A percentile compares a stretch with the other conserved stretches of the same genome.
Conservation (phyloP, 2,888 invertebrate genomes). For the Norana najaformis region DNA sequence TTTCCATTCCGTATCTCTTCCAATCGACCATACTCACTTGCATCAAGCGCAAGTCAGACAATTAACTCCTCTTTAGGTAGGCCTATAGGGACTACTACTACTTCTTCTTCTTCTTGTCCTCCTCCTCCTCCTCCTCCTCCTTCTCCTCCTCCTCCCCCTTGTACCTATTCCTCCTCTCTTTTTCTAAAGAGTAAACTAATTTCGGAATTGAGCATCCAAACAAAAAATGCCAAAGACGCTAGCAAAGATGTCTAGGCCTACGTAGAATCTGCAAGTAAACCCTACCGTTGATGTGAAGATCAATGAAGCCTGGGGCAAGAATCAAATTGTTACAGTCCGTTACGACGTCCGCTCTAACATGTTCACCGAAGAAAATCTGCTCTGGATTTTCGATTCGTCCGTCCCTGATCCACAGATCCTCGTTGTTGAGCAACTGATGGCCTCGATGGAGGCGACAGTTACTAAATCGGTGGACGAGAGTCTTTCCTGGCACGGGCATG, state of each 20-base stretch:
- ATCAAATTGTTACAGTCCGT: constrained; percentile 80
- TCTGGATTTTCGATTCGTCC: constrained; percentile 88
- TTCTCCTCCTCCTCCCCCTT: neutral
- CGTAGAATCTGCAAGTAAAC: too few relatives aligned
- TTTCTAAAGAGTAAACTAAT: neutral
- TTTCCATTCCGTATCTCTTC: constrained; percentile 37
- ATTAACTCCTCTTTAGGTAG: neutral
- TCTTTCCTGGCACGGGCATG: neutral
- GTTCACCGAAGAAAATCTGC: constrained; percentile 86
- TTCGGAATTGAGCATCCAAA: neutral
- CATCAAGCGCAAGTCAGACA: constrained; percentile 10
- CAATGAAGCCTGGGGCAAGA: constrained; percentile 93
- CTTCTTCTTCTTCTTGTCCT: neutral
- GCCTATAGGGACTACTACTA: neutral
- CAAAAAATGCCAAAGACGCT: neutral
- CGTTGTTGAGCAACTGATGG: constrained; percentile 73
- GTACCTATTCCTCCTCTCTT: neutral
- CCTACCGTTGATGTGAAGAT: constrained; percentile 95
- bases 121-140: neutral
- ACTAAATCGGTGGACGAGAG: constrained; percentile 47
- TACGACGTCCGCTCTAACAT: constrained; percentile 71
- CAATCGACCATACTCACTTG: constrained; percentile 32
- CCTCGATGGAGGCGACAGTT: constrained; percentile 77
- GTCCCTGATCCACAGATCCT: constrained; percentile 86
- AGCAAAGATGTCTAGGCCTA: neutral